Evolutionary conservation across 1,140 invertebrate genomes (phyloP), one percentile per base, ranked within the genome.

Genomic region (Trichonephila inaurata): DNA sequence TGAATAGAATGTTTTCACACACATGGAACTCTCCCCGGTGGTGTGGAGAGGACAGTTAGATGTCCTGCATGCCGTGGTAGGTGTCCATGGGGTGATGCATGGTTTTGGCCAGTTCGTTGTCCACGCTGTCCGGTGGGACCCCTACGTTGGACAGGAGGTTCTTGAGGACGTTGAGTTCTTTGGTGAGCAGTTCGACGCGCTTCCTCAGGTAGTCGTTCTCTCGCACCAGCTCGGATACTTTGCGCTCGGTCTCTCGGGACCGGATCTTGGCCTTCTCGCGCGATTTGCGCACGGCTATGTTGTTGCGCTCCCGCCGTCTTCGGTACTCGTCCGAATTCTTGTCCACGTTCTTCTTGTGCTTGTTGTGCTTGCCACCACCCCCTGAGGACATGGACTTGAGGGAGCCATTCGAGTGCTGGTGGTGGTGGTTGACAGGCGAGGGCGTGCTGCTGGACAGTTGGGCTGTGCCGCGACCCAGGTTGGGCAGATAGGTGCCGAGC

Each of bases 221-320:
- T 94, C 98, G 97, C 10, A 98, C 96, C 89, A 99, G 96, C 64
- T 98, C 97, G 95, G 99, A 98, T 44, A 99, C 98, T 95, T 99
- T 98, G 95, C 98, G 97, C 96, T 99, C 98, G 0, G 99, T 99
- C 95, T 99, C 98, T 83, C 98, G 96, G 64, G 98, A 98, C 77
- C 98, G 97, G 33, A 98, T 97, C 96, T 99, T 99, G 58, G 99
- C 98, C 96, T 99, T 99, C 96, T 99, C 99, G 81, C 99, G 97
- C 89, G 98, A 98, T 96, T 99, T 99, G 83, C 99, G 96, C 66
- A 99, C 99, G 2, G 99, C 99, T 94, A 99, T 99, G 96, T 99
- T 99, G 96, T 99, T 99, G 82, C 99, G 97, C 95, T 99, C 98
- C 14, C 99, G 96, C 88, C 99, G 96, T 90, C 98, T 96, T 94